Conservation (phyloP, 2,888 invertebrate genomes). For the Tricholauxania praeusta region DNA sequence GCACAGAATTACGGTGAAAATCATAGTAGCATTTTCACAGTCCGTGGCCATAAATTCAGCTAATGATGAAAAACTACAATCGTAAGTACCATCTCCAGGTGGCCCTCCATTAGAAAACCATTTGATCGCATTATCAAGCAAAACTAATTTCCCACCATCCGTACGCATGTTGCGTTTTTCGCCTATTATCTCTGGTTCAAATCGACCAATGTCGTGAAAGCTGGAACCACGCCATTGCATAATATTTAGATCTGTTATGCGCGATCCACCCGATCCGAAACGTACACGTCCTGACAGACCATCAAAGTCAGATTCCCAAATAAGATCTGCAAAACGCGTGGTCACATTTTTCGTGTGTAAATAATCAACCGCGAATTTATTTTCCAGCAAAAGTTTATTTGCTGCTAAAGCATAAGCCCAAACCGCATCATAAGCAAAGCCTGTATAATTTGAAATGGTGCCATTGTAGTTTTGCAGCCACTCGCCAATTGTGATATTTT, state of each 20-base stretch:
- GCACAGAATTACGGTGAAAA: conserved; percentile 73
- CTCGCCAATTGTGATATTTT: conserved; percentile 74
- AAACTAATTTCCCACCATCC: conserved; percentile 69
- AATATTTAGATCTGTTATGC: conserved; percentile 74
- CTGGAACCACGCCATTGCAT: conserved; percentile 72
- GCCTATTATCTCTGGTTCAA: conserved; percentile 70
- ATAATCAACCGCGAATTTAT: conserved; percentile 49
- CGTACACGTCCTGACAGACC: conserved; percentile 81
- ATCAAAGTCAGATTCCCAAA: conserved; percentile 76
- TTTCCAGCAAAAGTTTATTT: conserved; percentile 73
- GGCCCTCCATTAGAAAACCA: conserved; percentile 74
- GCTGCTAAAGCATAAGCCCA: conserved; percentile 84
- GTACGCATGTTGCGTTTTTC: conserved; percentile 64
- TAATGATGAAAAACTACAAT: conserved; percentile 77
- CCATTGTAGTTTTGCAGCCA: conserved; percentile 68
- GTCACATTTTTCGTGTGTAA: conserved; percentile 52
- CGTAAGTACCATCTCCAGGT: conserved; percentile 79
- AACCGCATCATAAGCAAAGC: conserved; percentile 85
- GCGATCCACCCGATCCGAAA: conserved; percentile 77
- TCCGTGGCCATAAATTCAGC: conserved; percentile 76
- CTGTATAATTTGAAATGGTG: conserved; percentile 74
- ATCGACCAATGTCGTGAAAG: conserved; percentile 71
- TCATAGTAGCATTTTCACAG: conserved; percentile 77
- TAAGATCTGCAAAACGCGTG: conserved; percentile 71
- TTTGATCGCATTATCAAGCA: conserved; percentile 71